These are phyloP conservation scores for Drosophila pseudoananassae DNA, from an alignment of 1,140 invertebrate genomes.

Conservation along the genomic window DNA sequence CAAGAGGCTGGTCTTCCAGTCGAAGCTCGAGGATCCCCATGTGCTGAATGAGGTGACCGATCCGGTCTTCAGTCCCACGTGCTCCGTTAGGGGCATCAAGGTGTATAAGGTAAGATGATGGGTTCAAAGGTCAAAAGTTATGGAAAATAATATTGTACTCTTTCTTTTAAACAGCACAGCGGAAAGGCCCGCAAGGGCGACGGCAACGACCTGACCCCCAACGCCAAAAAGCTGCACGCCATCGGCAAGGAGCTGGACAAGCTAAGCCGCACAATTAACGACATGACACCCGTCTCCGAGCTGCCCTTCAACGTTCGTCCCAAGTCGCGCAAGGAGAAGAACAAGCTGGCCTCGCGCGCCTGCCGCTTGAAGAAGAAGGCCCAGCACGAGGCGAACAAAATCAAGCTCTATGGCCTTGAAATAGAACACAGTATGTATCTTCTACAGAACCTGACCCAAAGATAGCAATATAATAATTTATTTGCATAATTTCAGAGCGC, in stretches of 20 bases:
- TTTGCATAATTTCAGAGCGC: conserved; percentile 85
- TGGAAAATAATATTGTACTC: not conserved
- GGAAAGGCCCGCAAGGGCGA: conserved; percentile 98
- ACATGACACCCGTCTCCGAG: conserved; percentile 97
- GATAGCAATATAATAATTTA: not conserved
- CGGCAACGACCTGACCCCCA: conserved; percentile 98
- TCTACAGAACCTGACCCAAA: not conserved
- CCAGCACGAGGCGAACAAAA: conserved; percentile 97
- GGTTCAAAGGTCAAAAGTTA: not conserved
- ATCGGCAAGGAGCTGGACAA: conserved; percentile 97
- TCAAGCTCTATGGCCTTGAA: conserved; percentile 97
- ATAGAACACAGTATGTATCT: conserved; percentile 94
- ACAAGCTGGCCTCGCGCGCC: conserved; percentile 97
- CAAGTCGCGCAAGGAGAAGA: conserved; percentile 98
- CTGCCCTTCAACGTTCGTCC: conserved; percentile 94
- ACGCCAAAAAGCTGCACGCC: conserved; percentile 94
- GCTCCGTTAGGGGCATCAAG: conserved; percentile 95
- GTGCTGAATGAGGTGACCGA: conserved; percentile 94
- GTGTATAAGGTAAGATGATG: conserved; percentile 84
- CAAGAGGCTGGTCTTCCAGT: conserved; percentile 91
- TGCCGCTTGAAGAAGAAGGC: conserved; percentile 98
- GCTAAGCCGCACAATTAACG: conserved; percentile 95
- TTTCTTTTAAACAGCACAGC: conserved; percentile 85
- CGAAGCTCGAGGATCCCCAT: conserved; percentile 96
- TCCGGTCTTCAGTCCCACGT: conserved; percentile 96